Conservation (phyloP, 2,113 vertebrate species). For the Siphamia tubifer region DNA sequence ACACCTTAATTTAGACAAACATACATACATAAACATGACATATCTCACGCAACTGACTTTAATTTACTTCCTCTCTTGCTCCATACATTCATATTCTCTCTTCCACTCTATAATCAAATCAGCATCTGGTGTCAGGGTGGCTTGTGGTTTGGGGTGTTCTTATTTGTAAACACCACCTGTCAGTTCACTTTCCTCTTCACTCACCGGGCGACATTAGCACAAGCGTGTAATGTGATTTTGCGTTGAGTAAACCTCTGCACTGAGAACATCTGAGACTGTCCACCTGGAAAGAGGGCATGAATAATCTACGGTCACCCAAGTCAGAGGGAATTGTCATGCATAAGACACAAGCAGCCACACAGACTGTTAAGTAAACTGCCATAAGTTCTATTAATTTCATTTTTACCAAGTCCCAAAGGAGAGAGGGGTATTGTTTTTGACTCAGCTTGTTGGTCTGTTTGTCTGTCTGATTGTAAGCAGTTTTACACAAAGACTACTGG, state of each 20-base stretch:
- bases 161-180: slow-evolving; percentile 74
- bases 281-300: slow-evolving; percentile 62
- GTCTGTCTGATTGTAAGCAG: too few relatives aligned
- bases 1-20: slow-evolving; percentile 19
- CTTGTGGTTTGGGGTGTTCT: slow-evolving; percentile 58
- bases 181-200: slow-evolving; percentile 51
- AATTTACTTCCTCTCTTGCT: slow-evolving; percentile 37
- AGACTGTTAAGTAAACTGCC: background rate
- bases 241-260: slow-evolving; percentile 48
- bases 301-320: slow-evolving; percentile 59
- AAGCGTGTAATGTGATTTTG: slow-evolving; percentile 70
- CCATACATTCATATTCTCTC: slow-evolving; percentile 50
- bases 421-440: background rate
- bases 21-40: slow-evolving; percentile 14
- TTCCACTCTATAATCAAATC: slow-evolving; percentile 64
- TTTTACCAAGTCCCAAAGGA: background rate
- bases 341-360: slow-evolving; percentile 13
- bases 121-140: slow-evolving; percentile 56
- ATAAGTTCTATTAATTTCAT: background rate
- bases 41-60: slow-evolving; percentile 44
- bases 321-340: slow-evolving; percentile 38
- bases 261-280: slow-evolving; percentile 45
- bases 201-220: slow-evolving; percentile 53
- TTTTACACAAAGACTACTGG: too few relatives aligned
- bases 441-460: too few relatives aligned